Conservation (phyloP, 2,888 invertebrate genomes). For the Luperina testacea region DNA sequence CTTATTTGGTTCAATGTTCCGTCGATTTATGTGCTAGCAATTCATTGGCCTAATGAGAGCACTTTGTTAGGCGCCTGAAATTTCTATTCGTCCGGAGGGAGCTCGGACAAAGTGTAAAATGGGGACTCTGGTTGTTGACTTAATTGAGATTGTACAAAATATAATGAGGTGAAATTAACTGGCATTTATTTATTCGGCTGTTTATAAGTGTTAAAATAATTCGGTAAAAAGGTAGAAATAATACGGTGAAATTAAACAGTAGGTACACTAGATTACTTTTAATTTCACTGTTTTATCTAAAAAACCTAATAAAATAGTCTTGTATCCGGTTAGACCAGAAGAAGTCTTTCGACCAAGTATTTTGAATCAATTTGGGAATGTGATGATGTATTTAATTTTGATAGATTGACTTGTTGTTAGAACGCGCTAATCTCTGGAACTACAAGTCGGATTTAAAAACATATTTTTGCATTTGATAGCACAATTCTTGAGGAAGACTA, state of each 20-base stretch:
- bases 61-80: slow-evolving; percentile 48
- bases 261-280: neutral
- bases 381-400: neutral
- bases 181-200: neutral
- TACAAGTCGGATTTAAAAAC: too few species aligned
- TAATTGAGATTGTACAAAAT: slow-evolving; percentile 38
- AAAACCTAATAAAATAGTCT: neutral
- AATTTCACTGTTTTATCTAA: neutral
- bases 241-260: neutral
- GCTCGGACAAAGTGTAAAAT: slow-evolving; percentile 29
- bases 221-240: neutral
- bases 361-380: neutral
- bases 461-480: too few species aligned
- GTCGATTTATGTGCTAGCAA: slow-evolving; percentile 38
- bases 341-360: too few species aligned
- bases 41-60: slow-evolving; percentile 51
- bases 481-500: too few species aligned
- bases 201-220: neutral
- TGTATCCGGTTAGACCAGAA: neutral
- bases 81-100: slow-evolving; percentile 49
- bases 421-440: too few species aligned
- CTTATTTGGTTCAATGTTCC: slow-evolving; percentile 27
- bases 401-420: neutral
- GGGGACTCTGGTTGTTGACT: slow-evolving; percentile 23
- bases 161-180: slow-evolving; percentile 2